phyloP scores from a whole-genome alignment of 2,113 vertebrate genomes.

The Hucho hucho region DNA sequence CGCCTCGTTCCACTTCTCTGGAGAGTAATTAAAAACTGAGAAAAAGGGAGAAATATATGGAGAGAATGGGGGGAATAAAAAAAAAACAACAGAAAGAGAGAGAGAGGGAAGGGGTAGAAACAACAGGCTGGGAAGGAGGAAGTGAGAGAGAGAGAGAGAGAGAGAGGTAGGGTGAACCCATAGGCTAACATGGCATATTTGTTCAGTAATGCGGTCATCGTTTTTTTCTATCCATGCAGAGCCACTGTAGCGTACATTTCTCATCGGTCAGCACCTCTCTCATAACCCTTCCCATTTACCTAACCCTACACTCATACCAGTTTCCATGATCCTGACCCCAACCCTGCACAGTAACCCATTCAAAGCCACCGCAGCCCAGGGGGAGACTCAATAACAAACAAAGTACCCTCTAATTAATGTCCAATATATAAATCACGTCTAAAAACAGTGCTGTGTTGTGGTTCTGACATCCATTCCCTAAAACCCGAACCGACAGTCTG shows the following conservation, averaged over 20 bases:
- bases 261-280: conserved; percentile 26
- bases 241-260: conserved; percentile 21
- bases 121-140: background rate
- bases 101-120: background rate
- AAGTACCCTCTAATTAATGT: conserved; percentile 63
- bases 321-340: conserved; percentile 47
- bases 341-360: conserved; percentile 36
- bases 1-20: too few species aligned
- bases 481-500: conserved; percentile 46
- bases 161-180: conserved; percentile 21
- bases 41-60: background rate
- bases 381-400: conserved; percentile 38
- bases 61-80: conserved; percentile 9
- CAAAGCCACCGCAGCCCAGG: conserved; percentile 25
- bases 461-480: conserved; percentile 38
- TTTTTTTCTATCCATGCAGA: conserved; percentile 37
- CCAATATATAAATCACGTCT: background rate
- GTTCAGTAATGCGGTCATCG: conserved; percentile 23
- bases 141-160: too few species aligned
- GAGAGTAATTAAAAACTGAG: too few species aligned
- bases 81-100: background rate
- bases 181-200: conserved; percentile 28
- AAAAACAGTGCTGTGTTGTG: too few species aligned
- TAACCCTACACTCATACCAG: conserved; percentile 29
- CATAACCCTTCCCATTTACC: conserved; percentile 52